Percentiles rank a stretch among this genome's conserved stretches.
Conservation (phyloP, 2,797 vertebrate species). For the Psittacula echo region DNA sequence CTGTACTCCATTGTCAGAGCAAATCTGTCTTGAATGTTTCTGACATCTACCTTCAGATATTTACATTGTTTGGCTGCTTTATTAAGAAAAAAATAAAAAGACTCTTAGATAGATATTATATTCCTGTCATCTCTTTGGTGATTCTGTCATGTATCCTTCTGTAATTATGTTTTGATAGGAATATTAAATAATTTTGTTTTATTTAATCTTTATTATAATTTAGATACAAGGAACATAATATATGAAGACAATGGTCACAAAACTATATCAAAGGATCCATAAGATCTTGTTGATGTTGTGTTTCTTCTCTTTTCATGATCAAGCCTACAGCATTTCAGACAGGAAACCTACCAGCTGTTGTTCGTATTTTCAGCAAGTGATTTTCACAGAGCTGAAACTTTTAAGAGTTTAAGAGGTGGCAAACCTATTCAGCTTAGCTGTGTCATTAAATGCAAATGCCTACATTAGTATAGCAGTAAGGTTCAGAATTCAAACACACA, state of each 20-base stretch:
- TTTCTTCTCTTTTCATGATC: neutral
- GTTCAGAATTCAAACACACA: slow-evolving; percentile 40
- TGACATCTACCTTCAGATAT: neutral
- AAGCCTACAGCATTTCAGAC: neutral
- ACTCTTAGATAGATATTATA: slow-evolving; percentile 22
- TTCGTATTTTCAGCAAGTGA: slow-evolving; percentile 2
- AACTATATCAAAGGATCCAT: neutral
- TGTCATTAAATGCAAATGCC: slow-evolving; percentile 36
- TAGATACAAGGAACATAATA: neutral
- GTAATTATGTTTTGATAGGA: slow-evolving; percentile 23
- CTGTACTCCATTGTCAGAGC: neutral
- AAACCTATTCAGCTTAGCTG: neutral
- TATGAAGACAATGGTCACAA: neutral
- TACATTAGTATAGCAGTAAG: slow-evolving; percentile 1
- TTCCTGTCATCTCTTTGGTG: slow-evolving; percentile 25
- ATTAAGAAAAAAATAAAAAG: slow-evolving; percentile 20
- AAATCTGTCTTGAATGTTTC: slow-evolving; percentile 23
- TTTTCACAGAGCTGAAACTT: slow-evolving; percentile 5
- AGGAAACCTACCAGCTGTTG: neutral
- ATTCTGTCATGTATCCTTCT: slow-evolving; percentile 12
- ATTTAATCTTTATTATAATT: slow-evolving; percentile 21
- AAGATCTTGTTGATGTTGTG: neutral
- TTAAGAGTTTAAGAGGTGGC: neutral
- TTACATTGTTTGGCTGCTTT: neutral
- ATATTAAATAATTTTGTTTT: slow-evolving; percentile 53